phyloP scores from a whole-genome alignment of 2,797 vertebrate species.

The Falco cherrug region DNA sequence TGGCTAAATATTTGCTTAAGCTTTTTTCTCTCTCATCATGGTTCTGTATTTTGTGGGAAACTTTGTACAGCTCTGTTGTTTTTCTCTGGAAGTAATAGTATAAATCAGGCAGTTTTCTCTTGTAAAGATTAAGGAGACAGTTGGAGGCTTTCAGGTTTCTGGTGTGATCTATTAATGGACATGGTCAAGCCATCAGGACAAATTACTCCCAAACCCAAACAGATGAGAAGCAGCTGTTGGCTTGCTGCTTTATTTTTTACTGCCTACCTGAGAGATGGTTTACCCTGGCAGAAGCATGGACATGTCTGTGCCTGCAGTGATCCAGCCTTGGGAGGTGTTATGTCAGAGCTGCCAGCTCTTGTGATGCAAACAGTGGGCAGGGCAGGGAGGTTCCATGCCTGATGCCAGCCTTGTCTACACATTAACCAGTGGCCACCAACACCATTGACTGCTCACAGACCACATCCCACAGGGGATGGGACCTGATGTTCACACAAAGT shows the following conservation, averaged over 20 bases:
- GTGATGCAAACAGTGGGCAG: not conserved
- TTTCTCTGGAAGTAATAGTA: not conserved
- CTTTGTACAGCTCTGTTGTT: not conserved
- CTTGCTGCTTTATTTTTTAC: not conserved
- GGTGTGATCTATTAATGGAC: not conserved
- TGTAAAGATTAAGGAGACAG: not conserved
- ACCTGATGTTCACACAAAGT: not conserved
- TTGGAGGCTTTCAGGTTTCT: not conserved
- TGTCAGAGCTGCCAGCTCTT: not conserved
- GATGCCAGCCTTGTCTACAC: not conserved
- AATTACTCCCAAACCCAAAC: not conserved
- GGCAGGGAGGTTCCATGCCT: not conserved
- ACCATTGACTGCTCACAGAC: not conserved
- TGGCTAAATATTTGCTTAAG: not conserved
- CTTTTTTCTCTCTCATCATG: not conserved
- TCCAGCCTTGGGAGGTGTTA: not conserved
- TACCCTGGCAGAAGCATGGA: not conserved
- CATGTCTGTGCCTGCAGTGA: not conserved
- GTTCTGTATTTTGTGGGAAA: not conserved
- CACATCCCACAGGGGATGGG: accelerated
- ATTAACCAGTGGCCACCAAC: not conserved
- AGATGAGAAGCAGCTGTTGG: not conserved
- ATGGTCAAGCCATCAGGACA: not conserved
- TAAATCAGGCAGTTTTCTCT: not conserved
- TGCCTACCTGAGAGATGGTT: not conserved